These are phyloP conservation scores for Fundulus diaphanus DNA, from an alignment of 2,797 vertebrate genomes.

Conservation along the genomic window DNA sequence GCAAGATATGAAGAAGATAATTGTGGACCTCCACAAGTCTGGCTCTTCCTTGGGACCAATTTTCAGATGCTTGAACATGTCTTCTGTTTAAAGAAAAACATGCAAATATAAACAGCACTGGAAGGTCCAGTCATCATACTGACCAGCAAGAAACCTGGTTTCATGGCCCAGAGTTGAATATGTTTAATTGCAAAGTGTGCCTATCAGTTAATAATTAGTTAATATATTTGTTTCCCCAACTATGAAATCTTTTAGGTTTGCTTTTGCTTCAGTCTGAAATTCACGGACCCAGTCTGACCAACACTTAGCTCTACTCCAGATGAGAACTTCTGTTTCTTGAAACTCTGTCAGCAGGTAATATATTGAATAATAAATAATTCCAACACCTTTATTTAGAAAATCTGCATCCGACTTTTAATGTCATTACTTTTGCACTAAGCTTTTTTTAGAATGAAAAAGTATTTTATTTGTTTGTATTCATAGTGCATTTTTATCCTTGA, in stretches of 20 bases:
- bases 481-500: background rate
- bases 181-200: background rate
- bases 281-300: background rate
- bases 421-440: background rate
- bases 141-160: background rate
- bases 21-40: background rate
- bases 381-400: background rate
- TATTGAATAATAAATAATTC: background rate
- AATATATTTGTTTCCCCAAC: background rate
- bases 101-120: background rate
- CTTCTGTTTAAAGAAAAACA: background rate
- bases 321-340: background rate
- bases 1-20: background rate
- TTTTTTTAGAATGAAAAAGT: background rate
- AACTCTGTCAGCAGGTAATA: background rate
- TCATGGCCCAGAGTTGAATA: background rate
- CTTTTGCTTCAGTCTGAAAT: background rate
- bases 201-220: background rate
- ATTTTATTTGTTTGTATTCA: background rate
- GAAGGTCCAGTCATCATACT: background rate
- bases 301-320: background rate
- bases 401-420: background rate
- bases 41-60: background rate
- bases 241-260: background rate
- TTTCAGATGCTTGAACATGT: background rate